Evolutionary conservation across 2,888 invertebrate genomes (phyloP), one percentile per base, ranked within the genome.

Genomic region (Callyntrura guangdongensis): DNA sequence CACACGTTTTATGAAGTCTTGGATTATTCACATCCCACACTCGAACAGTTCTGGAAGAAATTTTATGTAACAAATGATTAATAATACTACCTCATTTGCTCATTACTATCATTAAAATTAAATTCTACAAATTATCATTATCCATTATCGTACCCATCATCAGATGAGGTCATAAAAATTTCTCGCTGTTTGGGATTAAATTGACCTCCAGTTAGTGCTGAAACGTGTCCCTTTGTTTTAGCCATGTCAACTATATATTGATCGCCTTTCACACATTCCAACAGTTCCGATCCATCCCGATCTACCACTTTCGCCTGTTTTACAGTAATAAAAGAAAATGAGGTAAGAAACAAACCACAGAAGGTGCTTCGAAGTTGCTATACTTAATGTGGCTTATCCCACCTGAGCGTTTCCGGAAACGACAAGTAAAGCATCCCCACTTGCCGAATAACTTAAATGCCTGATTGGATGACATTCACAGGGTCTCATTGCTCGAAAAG

Each of bases 161-260:
- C 97, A 0, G 99, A 97, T 94, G 98, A 98, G 0, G 99, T 99
- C 94, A 99, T 95, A 95, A 99, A 99, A 95, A 99, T 99, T 93
- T 98, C 98, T 90, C 97, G 97, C 1, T 96, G 96, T 93, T 97
- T 97, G 0, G 99, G 99, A 95, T 99, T 98, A 98, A 99, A 99
- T 94, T 97, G 97, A 0, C 99, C 98, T 84, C 97, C 96, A 94
- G 98, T 98, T 4, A 99, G 95, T 47, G 98, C 97, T 0, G 99
- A 98, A 0, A 98, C 97, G 95, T 99, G 99, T 0, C 99, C 99
- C 95, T 98, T 99, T 0, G 99, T 99, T 94, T 96, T 96, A 0
- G 98, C 97, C 97, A 98, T 98, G 95, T 99, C 99, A 0, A 97
- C 97, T 22, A 99, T 97, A 94, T 99, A 99, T 95, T 98, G 98